Base-by-base conservation (phyloP, 2,113 vertebrate species). In the Crocuta crocuta region DNA sequence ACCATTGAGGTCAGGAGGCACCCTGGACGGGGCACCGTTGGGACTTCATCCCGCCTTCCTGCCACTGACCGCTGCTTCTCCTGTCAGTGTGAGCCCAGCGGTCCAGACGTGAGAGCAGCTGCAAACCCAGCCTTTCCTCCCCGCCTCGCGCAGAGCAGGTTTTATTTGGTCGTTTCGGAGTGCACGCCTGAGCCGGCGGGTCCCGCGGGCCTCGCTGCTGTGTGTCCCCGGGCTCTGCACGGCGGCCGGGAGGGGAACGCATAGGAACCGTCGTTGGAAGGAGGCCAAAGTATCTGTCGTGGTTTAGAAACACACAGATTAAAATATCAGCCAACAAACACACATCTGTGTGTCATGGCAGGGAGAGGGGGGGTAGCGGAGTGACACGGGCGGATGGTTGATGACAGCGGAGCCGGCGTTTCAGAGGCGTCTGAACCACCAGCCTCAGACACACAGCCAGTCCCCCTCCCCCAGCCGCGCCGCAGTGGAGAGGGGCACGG, bases 321-420 rank as follows among this genome's bases (percentile, higher is more conserved):
- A 58, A 6, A 31, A 31, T 5, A 53, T 48, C 0, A 2, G 31
- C n/a, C 55, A 21, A 4, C 43, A n/a, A 65, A 26, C 31, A 33
- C 4, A 1, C 53, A 3, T 39, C n/a, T 3, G 0, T 2, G 43
- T 8, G 26, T 76, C 53, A 39, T 4, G 39, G 39, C 3, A 3
- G 39, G 39, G 39, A 39, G 39, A 39, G 39, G 10, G 66, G 66
- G 21, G 45, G 8, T 13, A 35, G 8, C n/a, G 16, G 23, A 55
- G 68, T 4, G 26, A 10, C n/a, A 9, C 0, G 0, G 5, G 78
- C 21, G 4, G 83, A 10, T 0, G 1, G 13, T 39, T 15, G 45
- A 24, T 3, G 45, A 10, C 13, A 0, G 9, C 17, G 16, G 0
- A 9, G 63, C 17, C 17, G 28, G 61, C 4, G 0, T 55, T 10